Base-by-base conservation (phyloP, 2,888 invertebrate genomes). In the Cryptocephalus moraei region DNA sequence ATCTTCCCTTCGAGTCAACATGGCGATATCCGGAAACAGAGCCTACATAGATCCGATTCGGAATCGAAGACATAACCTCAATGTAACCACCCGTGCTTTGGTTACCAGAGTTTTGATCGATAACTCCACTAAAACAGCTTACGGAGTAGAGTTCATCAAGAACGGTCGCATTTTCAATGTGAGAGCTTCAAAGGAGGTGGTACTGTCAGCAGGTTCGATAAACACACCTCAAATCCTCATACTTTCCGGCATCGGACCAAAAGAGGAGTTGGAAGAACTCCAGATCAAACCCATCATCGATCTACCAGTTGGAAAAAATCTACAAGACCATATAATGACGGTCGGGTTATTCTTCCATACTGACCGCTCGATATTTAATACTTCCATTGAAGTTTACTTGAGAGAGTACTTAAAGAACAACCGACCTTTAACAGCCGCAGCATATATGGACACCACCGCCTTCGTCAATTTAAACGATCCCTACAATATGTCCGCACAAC, bases 201-300 rank as follows among this genome's bases (percentile, higher is more conserved):
- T 92, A 41, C 64, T 93, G 33, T 82, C 89, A n/a, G 91, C 89
- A 0, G 92, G 93, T 0, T 82, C 91, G 1, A 85, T 93, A 32
- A 91, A 91, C 32, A 43, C 49, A 3, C 51, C 51, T 0, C 91
- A 92, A 62, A 69, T 93, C 45, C 71, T 93, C 46, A 88, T 91
- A 88, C 69, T 92, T 1, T 91, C 91, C 0, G 92, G 44, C 8
- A 44, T 44, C 11, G 44, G 44, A 4, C 44, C 44, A 9, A 36
- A 38, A 32, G 32, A 44, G 4, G 44, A 36, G 10, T 12, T 44
- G 9, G 8, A 14, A 1, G 22, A 1, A 39, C 9, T 44, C 8
- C 32, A 11, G 4, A 36, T 44, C 36, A 31, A 44, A 4, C 14
- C 32, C 13, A 6, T 38, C 14, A 9, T 8, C 14, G 44, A 44